Conservation (phyloP, 2,888 invertebrate genomes). For the Pristionchus japonicus region DNA sequence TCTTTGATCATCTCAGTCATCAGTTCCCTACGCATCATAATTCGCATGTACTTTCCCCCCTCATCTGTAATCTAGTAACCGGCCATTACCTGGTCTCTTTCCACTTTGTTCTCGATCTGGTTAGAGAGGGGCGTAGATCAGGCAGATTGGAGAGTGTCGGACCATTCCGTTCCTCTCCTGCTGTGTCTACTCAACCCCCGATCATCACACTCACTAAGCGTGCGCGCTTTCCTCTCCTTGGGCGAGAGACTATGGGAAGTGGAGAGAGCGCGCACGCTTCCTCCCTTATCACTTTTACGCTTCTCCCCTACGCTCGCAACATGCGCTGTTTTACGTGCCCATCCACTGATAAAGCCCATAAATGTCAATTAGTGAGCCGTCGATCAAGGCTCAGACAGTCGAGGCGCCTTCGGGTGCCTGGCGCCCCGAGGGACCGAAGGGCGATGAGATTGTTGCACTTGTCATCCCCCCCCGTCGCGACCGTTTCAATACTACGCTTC, state of each 20-base stretch:
- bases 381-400: constrained; percentile 9
- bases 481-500: not conserved
- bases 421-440: not conserved
- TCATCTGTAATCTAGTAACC: not conserved
- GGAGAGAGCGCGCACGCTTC: constrained; percentile 1
- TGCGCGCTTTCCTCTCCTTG: not conserved
- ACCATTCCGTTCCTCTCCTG: no score
- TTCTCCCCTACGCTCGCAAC: not conserved
- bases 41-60: not conserved
- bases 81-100: not conserved
- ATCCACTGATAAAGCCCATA: not conserved
- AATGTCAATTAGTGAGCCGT: constrained; percentile 12
- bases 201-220: not conserved
- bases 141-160: no score
- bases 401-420: not conserved
- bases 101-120: no score
- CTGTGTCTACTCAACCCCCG: not conserved
- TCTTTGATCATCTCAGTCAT: not conserved
- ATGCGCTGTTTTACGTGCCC: not conserved
- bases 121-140: no score
- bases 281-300: constrained; percentile 8
- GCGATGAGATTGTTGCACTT: constrained; percentile 1
- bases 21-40: not conserved
- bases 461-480: not conserved
- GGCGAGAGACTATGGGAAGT: not conserved